Base-by-base conservation (phyloP, 1,140 invertebrate genomes). In the Belonocnema kinseyi region DNA sequence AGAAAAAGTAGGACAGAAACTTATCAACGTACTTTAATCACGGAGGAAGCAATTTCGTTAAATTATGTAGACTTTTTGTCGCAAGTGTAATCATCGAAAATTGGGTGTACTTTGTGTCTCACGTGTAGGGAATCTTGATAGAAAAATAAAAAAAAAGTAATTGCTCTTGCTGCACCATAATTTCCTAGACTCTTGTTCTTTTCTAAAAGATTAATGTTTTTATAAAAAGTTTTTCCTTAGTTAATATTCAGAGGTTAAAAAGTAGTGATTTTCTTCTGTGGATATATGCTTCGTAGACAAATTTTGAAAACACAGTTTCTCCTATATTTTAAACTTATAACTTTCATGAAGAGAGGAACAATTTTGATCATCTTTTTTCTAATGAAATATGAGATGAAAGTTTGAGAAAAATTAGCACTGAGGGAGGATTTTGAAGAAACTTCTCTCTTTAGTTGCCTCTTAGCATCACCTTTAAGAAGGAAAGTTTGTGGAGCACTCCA, bases 391-490 rank as follows among this genome's bases (percentile, higher is more conserved):
- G 16, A 66, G 40, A 66, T 26, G 26, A 46, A 33, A 66, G 26
- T 66, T 66, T 61, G n/a, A 14, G 26, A 1, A 11, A 66, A 66
- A 66, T 66, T 66, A 66, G 61, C 61, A 40, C 26, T 33, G 26
- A 66, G 61, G 26, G 33, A 66, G 40, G 7, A 66, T 66, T 66
- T 26, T n/a, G 26, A 66, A 33, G 21, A 66, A 33, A 66, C 13
- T 66, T 66, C 40, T 66, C 61, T 14, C 61, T 66, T 66, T 40
- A 66, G 61, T 46, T 66, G 33, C 61, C 40, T 66, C 61, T 66
- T 6, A 33, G 61, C 61, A 66, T 66, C 61, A 66, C 61, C 61
- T 66, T 66, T 66, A 66, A 66, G 61, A 66, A 66, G 58, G 61
- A 10, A 66, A 66, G 61, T 66, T 66, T 66, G 61, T 66, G 61